Percentiles rank a stretch among this genome's conserved stretches.
phyloP scores from a whole-genome alignment of 2,113 vertebrate species.

The Megalops atlanticus region DNA sequence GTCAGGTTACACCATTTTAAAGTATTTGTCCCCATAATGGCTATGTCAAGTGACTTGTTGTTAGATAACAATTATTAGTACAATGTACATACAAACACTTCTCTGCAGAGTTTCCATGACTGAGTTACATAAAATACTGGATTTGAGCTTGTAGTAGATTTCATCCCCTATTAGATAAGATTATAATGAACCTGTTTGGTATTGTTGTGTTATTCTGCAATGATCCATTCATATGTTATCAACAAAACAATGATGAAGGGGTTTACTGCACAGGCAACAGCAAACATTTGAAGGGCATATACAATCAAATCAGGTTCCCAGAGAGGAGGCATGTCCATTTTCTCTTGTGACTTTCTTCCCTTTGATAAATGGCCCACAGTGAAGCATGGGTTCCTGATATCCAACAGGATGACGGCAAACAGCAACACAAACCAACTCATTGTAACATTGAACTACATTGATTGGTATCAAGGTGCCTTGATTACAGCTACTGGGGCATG shows the following conservation, averaged over 20 bases:
- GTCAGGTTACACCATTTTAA: too few species aligned
- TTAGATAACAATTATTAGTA: too few species aligned
- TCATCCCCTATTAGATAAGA: too few species aligned
- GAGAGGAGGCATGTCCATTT: slow-evolving; percentile 9
- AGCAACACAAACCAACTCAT: slow-evolving; percentile 3
- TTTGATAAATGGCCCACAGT: not conserved
- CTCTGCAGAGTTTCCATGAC: too few species aligned
- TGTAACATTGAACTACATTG: slow-evolving; percentile 25
- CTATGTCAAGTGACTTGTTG: too few species aligned
- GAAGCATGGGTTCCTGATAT: slow-evolving; percentile 10
- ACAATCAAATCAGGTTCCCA: not conserved
- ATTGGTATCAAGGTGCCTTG: slow-evolving; percentile 12
- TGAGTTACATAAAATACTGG: too few species aligned
- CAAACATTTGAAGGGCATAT: not conserved
- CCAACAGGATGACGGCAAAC: not conserved
- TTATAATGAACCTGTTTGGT: too few species aligned
- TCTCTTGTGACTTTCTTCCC: not conserved
- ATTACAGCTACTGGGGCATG: not conserved
- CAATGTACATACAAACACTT: too few species aligned
- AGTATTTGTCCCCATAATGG: too few species aligned
- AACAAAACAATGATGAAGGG: not conserved
- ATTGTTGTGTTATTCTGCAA: not conserved
- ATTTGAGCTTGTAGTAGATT: too few species aligned
- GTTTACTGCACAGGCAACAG: not conserved
- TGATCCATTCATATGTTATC: too few species aligned